phyloP scores from a whole-genome alignment of 2,113 vertebrate species.

The Ammospiza caudacuta region DNA sequence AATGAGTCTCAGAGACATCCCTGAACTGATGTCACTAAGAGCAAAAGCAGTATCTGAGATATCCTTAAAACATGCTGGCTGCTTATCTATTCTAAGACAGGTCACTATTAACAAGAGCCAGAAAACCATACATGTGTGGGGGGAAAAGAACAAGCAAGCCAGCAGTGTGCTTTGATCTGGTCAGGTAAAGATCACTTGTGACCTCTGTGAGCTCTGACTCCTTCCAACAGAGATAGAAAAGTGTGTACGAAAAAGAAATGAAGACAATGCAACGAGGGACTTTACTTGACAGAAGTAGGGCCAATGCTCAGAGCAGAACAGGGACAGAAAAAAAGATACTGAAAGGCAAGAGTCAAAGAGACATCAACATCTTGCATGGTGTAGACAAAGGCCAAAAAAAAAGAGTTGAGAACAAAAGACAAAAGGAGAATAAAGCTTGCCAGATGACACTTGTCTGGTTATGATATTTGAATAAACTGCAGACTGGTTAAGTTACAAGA shows the following conservation, averaged over 20 bases:
- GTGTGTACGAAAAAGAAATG: neutral
- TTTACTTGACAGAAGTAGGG: neutral
- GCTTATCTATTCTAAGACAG: neutral
- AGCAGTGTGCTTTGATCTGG: neutral
- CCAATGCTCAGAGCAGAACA: neutral
- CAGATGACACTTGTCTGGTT: neutral
- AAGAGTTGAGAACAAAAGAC: neutral
- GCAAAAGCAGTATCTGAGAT: neutral
- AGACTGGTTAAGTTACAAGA: neutral
- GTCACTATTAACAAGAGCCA: neutral
- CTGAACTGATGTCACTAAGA: neutral
- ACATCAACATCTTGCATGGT: neutral
- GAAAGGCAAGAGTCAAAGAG: neutral
- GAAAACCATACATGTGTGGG: neutral
- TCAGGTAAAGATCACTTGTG: neutral
- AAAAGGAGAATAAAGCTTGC: neutral
- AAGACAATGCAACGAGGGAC: neutral
- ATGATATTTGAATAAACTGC: neutral
- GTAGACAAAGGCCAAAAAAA: neutral
- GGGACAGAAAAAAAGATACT: neutral
- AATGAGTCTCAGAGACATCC: neutral
- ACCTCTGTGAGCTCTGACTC: neutral
- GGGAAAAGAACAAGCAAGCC: neutral
- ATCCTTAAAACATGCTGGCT: neutral
- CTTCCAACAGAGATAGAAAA: neutral